Percentiles rank a stretch among this genome's conserved stretches.
Evolutionary conservation across 2,888 invertebrate genomes (phyloP).

Genomic region (Volucella bombylans): DNA sequence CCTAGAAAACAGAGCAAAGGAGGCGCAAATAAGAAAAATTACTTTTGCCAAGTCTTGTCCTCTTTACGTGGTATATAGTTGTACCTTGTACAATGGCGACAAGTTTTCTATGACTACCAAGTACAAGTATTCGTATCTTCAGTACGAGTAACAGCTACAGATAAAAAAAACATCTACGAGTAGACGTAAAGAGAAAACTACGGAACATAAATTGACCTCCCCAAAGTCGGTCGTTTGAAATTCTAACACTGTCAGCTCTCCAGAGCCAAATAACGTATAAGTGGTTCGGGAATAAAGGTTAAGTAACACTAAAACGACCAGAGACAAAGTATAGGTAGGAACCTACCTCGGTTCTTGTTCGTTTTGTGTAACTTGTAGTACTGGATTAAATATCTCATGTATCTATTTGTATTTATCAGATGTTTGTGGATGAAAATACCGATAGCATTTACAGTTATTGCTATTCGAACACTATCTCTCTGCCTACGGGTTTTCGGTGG

Average conservation of each 20-base stretch:
- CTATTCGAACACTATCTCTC: conserved; percentile 54
- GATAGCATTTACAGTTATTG: conserved; percentile 67
- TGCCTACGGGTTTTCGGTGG: background rate
- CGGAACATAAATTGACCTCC: conserved; percentile 60
- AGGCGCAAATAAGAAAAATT: conserved; percentile 48
- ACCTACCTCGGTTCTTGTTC: conserved; percentile 1
- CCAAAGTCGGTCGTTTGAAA: conserved; percentile 56
- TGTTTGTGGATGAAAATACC: conserved; percentile 49
- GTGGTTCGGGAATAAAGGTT: conserved; percentile 43
- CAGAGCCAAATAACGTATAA: background rate
- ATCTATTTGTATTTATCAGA: conserved; percentile 62
- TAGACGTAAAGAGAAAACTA: conserved; percentile 6
- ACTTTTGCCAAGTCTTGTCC: conserved; percentile 13
- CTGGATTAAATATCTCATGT: conserved; percentile 57
- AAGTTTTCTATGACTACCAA: conserved; percentile 28
- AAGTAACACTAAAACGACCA: conserved; percentile 50
- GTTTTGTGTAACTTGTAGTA: conserved; percentile 30
- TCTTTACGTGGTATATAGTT: conserved; percentile 2
- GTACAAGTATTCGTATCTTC: conserved; percentile 9
- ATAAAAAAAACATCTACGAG: background rate
- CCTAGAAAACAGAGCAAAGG: conserved; percentile 24
- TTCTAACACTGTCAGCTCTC: conserved; percentile 26
- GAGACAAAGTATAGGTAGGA: conserved; percentile 1
- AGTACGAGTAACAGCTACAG: conserved; percentile 10
- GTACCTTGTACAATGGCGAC: conserved; percentile 26